These are phyloP conservation scores for Melanogrammus aeglefinus DNA, from an alignment of 2,797 vertebrate species.

Conservation along the genomic window DNA sequence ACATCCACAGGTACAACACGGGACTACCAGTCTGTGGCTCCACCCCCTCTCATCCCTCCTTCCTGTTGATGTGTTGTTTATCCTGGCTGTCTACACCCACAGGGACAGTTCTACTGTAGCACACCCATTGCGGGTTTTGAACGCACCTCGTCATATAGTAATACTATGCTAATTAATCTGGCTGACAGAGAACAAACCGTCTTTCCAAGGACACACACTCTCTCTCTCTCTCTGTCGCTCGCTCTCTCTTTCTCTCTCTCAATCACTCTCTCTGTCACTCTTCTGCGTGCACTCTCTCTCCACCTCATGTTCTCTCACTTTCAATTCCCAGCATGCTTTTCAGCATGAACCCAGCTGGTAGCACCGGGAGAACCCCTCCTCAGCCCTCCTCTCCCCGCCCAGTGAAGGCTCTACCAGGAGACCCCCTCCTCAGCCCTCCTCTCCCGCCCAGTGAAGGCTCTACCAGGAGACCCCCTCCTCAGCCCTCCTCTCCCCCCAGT, in stretches of 20 bases:
- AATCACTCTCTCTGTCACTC: constrained; percentile 51
- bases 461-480: constrained; percentile 64
- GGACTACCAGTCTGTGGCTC: not conserved
- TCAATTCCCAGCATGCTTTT: constrained; percentile 72
- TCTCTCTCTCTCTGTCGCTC: not conserved
- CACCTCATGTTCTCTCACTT: constrained; percentile 60
- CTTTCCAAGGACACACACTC: constrained; percentile 69
- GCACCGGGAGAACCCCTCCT: constrained; percentile 21
- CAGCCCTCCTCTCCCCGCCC: too few species aligned
- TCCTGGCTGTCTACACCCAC: constrained; percentile 37
- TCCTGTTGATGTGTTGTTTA: constrained; percentile 39
- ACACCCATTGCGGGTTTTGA: constrained; percentile 42
- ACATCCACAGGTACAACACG: not conserved
- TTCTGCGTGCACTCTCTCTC: constrained; percentile 61
- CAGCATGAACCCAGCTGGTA: constrained; percentile 62
- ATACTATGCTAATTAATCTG: constrained; percentile 72
- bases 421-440: too few species aligned
- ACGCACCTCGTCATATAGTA: constrained; percentile 54
- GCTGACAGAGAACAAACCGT: constrained; percentile 64
- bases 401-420: too few species aligned
- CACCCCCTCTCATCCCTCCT: not conserved
- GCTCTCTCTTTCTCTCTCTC: constrained; percentile 57
- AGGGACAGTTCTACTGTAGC: constrained; percentile 29
- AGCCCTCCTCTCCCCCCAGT: constrained; percentile 45
- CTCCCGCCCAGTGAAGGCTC: too few species aligned